Base-by-base conservation (phyloP, 2,113 vertebrate species). In the Megaleporinus macrocephalus region DNA sequence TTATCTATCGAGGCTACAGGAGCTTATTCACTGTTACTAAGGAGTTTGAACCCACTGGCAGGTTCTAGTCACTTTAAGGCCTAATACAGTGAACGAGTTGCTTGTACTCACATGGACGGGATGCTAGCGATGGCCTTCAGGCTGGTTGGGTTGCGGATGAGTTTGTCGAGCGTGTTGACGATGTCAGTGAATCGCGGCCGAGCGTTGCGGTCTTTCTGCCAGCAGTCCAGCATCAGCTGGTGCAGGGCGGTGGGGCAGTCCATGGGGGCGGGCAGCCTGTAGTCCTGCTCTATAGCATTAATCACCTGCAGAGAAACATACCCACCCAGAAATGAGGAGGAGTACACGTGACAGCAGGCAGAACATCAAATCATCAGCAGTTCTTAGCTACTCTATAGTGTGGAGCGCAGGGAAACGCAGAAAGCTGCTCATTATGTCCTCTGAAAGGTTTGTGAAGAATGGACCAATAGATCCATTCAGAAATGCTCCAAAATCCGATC, bases 131-230 rank as follows among this genome's bases (percentile, higher is more conserved):
- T 92, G 89, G 97, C 95, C 94, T 99, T 99, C 91, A 99, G 96
- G 94, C 96, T 98, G 81, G 96, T 95, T 4, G 98, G 98, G 89
- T 99, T 99, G 83, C 98, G 97, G 92, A 99, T 99, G 96, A 99
- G 98, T 90, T 99, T 99, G 89, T 99, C 98, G 4, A 99, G 92
- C 41, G 98, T 99, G 91, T 96, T 97, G 92, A 99, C 98, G 7
- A 98, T 99, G 91, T 99, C 98, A 0, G 94, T 88, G 93, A 99
- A 99, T 82, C 97, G 97, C 1, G 98, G 98, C 78, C 98, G 95
- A 63, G 96, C 96, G 55, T 98, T 99, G 73, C 98, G 97, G 92
- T 99, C 98, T 92, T 99, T 99, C 93, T 99, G 98, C 98, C 98
- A 99, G 87, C 98, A 99, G 91, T 99, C 98, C 84, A 99, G 90